These are phyloP conservation scores for Podarcis raffonei DNA, from an alignment of 2,113 vertebrate species.

Conservation along the genomic window DNA sequence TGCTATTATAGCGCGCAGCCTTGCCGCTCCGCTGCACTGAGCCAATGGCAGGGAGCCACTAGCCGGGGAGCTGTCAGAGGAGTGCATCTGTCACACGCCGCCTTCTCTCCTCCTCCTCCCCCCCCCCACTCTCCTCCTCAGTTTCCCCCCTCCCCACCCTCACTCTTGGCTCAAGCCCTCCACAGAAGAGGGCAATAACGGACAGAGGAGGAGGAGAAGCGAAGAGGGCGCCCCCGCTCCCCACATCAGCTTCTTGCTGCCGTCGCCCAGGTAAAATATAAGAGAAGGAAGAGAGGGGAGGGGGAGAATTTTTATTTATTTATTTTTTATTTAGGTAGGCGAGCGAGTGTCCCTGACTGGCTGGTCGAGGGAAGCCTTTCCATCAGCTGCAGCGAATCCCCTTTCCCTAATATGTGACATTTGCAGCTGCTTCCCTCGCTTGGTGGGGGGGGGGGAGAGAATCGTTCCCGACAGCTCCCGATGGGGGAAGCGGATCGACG, in stretches of 20 bases:
- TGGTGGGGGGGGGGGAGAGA: fast-evolving
- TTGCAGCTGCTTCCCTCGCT: background rate
- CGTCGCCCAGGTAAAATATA: background rate
- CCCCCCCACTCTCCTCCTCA: conserved; percentile 43
- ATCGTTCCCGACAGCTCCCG: background rate
- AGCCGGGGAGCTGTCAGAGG: conserved; percentile 76
- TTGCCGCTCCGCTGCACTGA: conserved; percentile 80
- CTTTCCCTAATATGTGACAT: background rate
- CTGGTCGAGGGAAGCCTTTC: background rate
- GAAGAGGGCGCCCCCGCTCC: background rate
- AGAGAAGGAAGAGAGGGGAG: background rate
- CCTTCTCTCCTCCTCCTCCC: conserved; percentile 60
- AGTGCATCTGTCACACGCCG: conserved; percentile 81
- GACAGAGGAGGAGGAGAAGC: background rate
- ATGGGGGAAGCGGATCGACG: background rate
- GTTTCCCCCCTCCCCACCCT: background rate
- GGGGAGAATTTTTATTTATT: background rate
- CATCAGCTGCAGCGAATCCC: background rate
- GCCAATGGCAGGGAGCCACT: conserved; percentile 84
- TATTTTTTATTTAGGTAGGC: background rate
- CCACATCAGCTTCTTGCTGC: background rate
- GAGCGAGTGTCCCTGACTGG: background rate
- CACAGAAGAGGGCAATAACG: background rate
- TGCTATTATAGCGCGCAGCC: conserved; percentile 79
- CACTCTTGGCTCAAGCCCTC: background rate